phyloP scores from a whole-genome alignment of 2,113 vertebrate species.

The Corynorhinus townsendii region DNA sequence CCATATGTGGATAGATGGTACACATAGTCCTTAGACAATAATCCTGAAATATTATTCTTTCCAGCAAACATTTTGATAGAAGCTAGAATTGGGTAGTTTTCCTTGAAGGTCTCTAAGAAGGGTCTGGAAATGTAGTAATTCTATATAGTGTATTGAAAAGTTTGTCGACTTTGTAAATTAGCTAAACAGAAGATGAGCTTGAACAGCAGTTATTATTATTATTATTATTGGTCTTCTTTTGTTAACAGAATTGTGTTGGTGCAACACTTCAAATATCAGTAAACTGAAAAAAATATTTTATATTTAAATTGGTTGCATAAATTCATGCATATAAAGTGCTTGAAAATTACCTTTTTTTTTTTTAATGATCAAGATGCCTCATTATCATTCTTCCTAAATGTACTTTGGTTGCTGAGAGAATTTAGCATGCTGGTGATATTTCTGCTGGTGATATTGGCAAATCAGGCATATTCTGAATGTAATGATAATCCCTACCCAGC shows the following conservation, averaged over 20 bases:
- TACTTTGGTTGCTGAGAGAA: background rate
- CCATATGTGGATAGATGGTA: background rate
- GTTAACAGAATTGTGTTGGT: background rate
- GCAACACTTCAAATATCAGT: background rate
- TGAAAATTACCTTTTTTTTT: constrained; percentile 35
- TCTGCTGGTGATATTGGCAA: constrained; percentile 42
- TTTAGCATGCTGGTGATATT: constrained; percentile 12
- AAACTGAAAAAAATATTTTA: background rate
- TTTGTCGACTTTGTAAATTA: background rate
- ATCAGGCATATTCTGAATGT: constrained; percentile 6
- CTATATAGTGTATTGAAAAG: background rate
- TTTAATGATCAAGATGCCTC: background rate
- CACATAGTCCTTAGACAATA: background rate
- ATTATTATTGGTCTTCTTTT: background rate
- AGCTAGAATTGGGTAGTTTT: background rate
- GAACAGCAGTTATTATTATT: background rate
- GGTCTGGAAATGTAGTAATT: background rate
- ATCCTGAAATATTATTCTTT: background rate
- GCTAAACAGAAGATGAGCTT: background rate
- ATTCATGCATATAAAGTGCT: background rate
- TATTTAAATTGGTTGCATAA: background rate
- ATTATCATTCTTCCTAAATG: constrained; percentile 29
- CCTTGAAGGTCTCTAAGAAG: background rate
- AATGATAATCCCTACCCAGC: constrained; percentile 35
- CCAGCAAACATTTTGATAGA: background rate